Conservation (phyloP, 1,140 invertebrate species). For the Pseudomyrmex cubaensis region DNA sequence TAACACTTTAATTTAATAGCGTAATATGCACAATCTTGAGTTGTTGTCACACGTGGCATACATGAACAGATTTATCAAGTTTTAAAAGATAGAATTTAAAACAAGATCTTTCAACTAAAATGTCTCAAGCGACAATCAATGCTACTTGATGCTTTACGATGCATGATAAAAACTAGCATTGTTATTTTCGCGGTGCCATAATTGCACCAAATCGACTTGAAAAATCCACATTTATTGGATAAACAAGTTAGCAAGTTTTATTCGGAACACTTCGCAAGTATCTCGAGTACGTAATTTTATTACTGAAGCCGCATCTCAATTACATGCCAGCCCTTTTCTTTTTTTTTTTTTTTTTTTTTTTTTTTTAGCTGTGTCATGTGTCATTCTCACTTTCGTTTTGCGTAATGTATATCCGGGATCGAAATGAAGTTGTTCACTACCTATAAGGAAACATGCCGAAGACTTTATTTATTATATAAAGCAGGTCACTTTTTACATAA, state of each 20-base stretch:
- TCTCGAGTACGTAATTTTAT: constrained; percentile 47
- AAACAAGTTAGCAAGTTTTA: neutral
- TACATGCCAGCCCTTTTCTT: constrained; percentile 19
- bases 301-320: constrained; percentile 26
- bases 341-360: neutral
- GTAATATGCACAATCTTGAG: too few species aligned
- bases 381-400: constrained; percentile 58
- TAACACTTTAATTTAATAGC: too few species aligned
- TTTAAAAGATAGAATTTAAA: too few species aligned
- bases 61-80: too few species aligned
- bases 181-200: constrained; percentile 8
- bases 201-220: constrained; percentile 23
- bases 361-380: neutral
- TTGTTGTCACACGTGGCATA: too few species aligned
- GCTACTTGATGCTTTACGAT: too few species aligned
- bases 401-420: constrained; percentile 36
- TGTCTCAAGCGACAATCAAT: too few species aligned
- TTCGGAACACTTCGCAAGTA: neutral
- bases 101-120: too few species aligned
- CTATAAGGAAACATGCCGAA: neutral
- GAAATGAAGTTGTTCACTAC: constrained; percentile 28
- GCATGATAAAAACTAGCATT: neutral
- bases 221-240: neutral
- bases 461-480: constrained; percentile 6
- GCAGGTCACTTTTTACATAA: neutral